Evolutionary conservation across 35 echinoderm and acorn worm genomes (phyloP).

Genomic region (Ophiothrix spiculata): DNA sequence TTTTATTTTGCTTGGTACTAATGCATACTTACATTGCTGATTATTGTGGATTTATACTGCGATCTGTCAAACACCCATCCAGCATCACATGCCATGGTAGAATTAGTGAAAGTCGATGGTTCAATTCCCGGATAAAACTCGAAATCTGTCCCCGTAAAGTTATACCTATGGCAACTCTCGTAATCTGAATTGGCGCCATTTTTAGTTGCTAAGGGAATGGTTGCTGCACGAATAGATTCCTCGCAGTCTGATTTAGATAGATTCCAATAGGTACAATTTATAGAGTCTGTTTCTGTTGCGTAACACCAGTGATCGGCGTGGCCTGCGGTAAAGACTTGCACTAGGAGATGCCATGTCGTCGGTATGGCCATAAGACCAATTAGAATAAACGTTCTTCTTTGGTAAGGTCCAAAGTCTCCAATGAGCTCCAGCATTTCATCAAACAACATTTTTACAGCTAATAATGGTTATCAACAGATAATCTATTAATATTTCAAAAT

Average conservation of each 20-base stretch:
- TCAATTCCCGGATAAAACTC: not conserved
- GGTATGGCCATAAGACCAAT: slow-evolving; percentile 57
- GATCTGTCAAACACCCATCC: slow-evolving; percentile 53
- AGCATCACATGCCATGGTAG: slow-evolving; percentile 43
- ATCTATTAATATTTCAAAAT: no score
- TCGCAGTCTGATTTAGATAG: not conserved
- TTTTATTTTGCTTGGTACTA: no score
- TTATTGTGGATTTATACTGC: slow-evolving; percentile 55
- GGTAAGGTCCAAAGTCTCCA: slow-evolving; percentile 86
- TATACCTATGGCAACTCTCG: slow-evolving; percentile 31
- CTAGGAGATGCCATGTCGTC: slow-evolving; percentile 58
- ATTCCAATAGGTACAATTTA: slow-evolving; percentile 6
- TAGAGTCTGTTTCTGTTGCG: slow-evolving; percentile 17
- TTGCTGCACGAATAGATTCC: slow-evolving; percentile 18
- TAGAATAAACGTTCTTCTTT: slow-evolving; percentile 55
- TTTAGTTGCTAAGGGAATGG: slow-evolving; percentile 23
- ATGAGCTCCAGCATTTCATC: slow-evolving; percentile 74
- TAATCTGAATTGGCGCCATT: not conserved
- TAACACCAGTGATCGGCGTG: slow-evolving; percentile 80
- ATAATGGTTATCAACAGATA: no score
- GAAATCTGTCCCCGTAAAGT: not conserved
- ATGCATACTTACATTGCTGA: slow-evolving; percentile 57
- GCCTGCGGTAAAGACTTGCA: slow-evolving; percentile 83
- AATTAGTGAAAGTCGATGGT: slow-evolving; percentile 3
- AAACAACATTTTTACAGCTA: slow-evolving; percentile 56